Conservation (phyloP, 2,888 invertebrate species). For the Dicranocentrus wangi region DNA sequence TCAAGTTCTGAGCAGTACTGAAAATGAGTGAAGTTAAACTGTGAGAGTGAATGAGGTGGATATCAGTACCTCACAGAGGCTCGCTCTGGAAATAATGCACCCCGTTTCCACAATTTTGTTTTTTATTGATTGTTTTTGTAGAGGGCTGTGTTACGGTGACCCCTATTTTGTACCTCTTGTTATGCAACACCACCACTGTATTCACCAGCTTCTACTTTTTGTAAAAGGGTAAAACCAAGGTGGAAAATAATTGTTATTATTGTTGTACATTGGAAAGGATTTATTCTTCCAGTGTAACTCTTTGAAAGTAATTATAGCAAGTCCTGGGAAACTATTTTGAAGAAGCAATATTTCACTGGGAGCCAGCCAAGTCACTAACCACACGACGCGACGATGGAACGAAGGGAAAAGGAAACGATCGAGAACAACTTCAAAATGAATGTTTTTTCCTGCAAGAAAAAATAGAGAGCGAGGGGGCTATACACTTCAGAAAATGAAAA, state of each 20-base stretch:
- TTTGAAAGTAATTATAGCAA: conserved; percentile 53
- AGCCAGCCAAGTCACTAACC: conserved; percentile 1
- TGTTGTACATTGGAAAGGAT: conserved; percentile 28
- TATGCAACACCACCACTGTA: conserved; percentile 25
- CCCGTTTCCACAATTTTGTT: conserved; percentile 4
- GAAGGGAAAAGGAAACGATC: background rate
- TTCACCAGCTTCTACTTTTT: background rate
- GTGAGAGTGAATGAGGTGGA: background rate
- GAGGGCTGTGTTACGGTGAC: conserved; percentile 8
- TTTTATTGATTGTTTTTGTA: conserved; percentile 18
- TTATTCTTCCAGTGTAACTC: conserved; percentile 53
- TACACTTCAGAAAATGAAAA: too few species aligned
- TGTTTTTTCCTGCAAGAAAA: too few species aligned
- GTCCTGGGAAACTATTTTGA: conserved; percentile 50
- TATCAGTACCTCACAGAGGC: background rate
- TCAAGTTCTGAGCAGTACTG: background rate
- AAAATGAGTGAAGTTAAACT: background rate
- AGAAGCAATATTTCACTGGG: conserved; percentile 51
- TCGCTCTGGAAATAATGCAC: background rate
- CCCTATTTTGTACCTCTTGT: conserved; percentile 10
- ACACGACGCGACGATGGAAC: background rate
- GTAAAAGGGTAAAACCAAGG: background rate
- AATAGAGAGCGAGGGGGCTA: too few species aligned
- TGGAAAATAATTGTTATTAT: conserved; percentile 8
- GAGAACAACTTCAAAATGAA: too few species aligned